These are phyloP conservation scores for Siniperca knerii DNA, from an alignment of 2,113 vertebrate genomes.

Conservation along the genomic window DNA sequence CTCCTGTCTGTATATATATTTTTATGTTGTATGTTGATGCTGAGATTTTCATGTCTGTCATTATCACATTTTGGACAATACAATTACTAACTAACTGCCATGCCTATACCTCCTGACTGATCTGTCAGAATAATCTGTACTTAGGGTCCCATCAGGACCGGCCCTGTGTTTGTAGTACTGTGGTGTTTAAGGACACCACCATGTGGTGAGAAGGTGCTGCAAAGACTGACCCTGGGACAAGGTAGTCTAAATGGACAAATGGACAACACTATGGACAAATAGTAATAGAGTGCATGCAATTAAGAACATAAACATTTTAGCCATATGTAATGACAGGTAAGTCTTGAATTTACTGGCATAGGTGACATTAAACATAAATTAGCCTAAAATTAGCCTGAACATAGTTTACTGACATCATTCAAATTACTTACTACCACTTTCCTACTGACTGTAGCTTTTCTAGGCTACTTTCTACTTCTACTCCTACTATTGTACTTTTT, in stretches of 20 bases:
- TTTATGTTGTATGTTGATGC: neutral
- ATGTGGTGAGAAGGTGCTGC: conserved; percentile 34
- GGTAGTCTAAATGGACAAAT: neutral
- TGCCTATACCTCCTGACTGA: neutral
- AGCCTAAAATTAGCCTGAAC: neutral
- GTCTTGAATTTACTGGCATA: neutral
- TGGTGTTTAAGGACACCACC: conserved; percentile 34
- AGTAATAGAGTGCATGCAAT: neutral
- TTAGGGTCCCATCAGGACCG: neutral
- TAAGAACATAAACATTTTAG: neutral
- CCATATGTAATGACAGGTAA: neutral
- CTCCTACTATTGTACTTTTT: neutral
- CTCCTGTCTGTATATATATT: neutral
- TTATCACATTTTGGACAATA: neutral
- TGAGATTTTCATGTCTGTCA: neutral
- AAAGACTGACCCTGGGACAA: neutral
- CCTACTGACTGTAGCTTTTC: neutral
- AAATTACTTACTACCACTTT: neutral
- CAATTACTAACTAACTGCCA: neutral
- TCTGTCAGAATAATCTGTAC: neutral
- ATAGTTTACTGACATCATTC: neutral
- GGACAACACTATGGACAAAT: neutral
- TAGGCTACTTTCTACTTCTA: neutral
- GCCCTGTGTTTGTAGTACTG: neutral
- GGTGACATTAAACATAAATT: neutral